Conservation (phyloP, 1,140 invertebrate genomes). For the Parapsyche elsis region DNA sequence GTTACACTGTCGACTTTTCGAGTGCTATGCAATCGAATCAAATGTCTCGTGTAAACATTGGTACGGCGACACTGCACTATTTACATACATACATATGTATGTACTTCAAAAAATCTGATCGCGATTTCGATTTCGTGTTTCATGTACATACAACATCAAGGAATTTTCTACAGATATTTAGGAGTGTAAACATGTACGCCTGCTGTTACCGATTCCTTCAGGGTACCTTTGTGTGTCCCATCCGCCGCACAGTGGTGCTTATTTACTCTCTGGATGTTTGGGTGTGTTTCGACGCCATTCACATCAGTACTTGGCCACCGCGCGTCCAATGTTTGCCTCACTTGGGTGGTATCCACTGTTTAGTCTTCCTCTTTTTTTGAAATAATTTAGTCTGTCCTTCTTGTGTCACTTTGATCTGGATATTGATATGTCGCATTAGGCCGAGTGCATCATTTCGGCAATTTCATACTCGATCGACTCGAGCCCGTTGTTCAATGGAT, state of each 20-base stretch:
- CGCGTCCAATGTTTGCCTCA: neutral
- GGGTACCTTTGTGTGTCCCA: neutral
- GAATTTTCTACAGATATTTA: neutral
- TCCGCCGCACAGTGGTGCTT: neutral
- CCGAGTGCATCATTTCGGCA: neutral
- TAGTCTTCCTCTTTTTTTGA: neutral
- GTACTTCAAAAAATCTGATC: neutral
- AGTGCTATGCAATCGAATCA: neutral
- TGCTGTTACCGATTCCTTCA: slow-evolving; percentile 2
- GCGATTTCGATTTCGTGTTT: neutral
- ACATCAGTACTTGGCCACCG: neutral
- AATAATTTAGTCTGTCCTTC: neutral
- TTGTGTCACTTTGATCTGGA: no score
- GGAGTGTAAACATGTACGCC: neutral
- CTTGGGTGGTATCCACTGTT: neutral
- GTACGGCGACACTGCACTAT: neutral
- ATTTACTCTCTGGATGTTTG: neutral
- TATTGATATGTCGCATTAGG: no score
- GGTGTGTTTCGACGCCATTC: neutral
- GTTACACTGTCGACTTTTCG: no score
- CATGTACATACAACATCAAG: neutral
- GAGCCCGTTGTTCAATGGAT: neutral
- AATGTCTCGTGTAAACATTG: neutral
- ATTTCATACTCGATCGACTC: neutral
- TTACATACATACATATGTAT: neutral